Percentiles rank a stretch among this genome's conserved stretches.
These are phyloP conservation scores for Seriola rivoliana DNA, from an alignment of 2,113 vertebrate genomes.

Conservation along the genomic window DNA sequence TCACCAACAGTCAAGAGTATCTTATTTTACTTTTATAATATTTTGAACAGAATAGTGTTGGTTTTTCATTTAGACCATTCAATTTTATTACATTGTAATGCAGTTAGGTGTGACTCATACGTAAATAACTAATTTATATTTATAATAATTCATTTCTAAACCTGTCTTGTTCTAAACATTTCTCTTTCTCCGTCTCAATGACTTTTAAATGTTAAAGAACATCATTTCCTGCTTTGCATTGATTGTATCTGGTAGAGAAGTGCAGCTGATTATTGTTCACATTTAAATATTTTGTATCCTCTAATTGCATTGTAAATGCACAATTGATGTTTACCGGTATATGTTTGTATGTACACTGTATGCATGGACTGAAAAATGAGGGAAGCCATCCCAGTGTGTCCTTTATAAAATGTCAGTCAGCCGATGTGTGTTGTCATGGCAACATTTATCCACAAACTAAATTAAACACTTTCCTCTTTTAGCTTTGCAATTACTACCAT, in stretches of 20 bases:
- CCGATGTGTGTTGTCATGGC: constrained; percentile 44
- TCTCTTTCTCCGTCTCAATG: not conserved
- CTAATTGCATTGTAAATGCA: constrained; percentile 4
- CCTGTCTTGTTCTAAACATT: not conserved
- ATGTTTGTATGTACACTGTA: not conserved
- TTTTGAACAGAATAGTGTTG: not conserved
- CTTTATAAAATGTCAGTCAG: constrained; percentile 50
- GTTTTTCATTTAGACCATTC: not conserved
- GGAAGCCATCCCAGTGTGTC: constrained; percentile 14
- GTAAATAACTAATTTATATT: not conserved
- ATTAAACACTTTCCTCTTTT: constrained; percentile 34
- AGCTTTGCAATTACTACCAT: constrained; percentile 36
- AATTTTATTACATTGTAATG: not conserved
- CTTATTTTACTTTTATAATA: not conserved
- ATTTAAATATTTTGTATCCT: not conserved
- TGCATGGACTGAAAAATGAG: not conserved
- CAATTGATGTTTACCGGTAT: not conserved
- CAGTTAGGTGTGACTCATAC: not conserved
- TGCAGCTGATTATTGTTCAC: not conserved
- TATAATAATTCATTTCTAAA: not conserved
- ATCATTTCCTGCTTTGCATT: not conserved
- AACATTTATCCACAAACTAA: constrained; percentile 50
- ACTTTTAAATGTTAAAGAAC: not conserved
- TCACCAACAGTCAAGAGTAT: not conserved
- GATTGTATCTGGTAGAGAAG: not conserved